Conservation (phyloP, 2,113 vertebrate species). For the Numida meleagris region DNA sequence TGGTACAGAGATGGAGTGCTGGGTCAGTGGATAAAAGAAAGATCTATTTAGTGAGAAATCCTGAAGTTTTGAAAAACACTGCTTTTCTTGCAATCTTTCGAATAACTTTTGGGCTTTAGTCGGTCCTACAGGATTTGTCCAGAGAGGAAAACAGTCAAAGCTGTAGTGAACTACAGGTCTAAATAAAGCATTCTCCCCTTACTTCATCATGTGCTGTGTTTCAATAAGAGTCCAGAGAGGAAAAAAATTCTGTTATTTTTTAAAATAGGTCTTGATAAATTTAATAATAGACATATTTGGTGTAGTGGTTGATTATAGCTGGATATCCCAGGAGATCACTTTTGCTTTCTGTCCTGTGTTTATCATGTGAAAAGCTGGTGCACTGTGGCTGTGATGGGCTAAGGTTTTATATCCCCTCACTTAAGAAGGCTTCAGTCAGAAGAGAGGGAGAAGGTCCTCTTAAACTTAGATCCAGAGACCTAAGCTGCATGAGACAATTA, state of each 20-base stretch:
- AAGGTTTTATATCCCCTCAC: not conserved
- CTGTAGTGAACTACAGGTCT: not conserved
- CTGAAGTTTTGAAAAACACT: not conserved
- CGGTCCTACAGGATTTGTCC: not conserved
- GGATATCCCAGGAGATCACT: not conserved
- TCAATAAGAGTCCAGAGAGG: not conserved
- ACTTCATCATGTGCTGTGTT: not conserved
- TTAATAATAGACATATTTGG: not conserved
- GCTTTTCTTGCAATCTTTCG: not conserved
- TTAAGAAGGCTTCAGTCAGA: not conserved
- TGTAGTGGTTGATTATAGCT: not conserved
- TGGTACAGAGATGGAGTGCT: not conserved
- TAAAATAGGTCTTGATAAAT: not conserved
- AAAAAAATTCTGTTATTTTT: not conserved
- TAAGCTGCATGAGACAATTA: not conserved
- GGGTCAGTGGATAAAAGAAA: not conserved
- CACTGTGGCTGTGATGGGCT: not conserved
- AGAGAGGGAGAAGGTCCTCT: not conserved
- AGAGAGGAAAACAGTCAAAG: not conserved
- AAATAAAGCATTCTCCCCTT: not conserved
- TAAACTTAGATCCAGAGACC: not conserved
- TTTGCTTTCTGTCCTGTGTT: not conserved
- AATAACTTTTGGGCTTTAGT: not conserved
- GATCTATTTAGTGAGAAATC: not conserved
- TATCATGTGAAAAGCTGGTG: not conserved